phyloP scores from a whole-genome alignment of 1,140 invertebrate genomes.

The Euura saliciscinereae region DNA sequence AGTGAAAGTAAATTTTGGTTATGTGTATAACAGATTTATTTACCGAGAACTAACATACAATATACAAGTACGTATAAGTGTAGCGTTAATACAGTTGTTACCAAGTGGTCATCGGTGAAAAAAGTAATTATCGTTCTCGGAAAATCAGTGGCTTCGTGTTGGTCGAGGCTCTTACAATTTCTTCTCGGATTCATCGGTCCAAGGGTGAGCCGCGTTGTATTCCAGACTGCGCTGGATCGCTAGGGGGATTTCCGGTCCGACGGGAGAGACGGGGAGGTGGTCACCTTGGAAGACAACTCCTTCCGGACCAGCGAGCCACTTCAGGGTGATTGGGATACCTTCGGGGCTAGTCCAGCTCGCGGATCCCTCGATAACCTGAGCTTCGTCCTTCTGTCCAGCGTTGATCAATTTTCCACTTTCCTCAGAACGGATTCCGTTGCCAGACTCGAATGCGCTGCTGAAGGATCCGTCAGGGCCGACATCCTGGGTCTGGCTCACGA shows the following conservation, averaged over 20 bases:
- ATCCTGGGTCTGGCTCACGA: slow-evolving; percentile 1
- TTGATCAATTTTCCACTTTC: slow-evolving; percentile 33
- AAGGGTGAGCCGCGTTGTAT: background rate
- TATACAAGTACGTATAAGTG: too few species aligned
- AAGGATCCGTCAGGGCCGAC: background rate
- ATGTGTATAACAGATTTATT: too few species aligned
- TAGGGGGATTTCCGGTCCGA: slow-evolving; percentile 19
- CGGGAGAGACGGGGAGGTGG: slow-evolving; percentile 54
- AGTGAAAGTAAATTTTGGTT: too few species aligned
- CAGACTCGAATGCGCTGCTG: slow-evolving; percentile 8
- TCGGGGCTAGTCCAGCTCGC: slow-evolving; percentile 55
- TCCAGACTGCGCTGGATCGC: background rate
- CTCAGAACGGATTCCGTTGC: slow-evolving; percentile 27
- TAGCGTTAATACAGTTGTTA: too few species aligned
- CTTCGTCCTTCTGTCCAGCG: background rate
- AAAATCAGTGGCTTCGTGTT: too few species aligned
- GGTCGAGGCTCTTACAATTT: background rate
- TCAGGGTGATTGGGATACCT: slow-evolving; percentile 51
- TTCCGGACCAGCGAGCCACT: slow-evolving; percentile 68
- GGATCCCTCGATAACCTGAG: background rate
- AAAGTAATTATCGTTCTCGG: too few species aligned
- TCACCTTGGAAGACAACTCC: slow-evolving; percentile 69
- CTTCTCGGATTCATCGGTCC: background rate
- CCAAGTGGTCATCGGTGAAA: background rate
- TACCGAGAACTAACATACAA: too few species aligned